Evolutionary conservation across 2,888 invertebrate species (phyloP).

Genomic region (Ophion ellenae): DNA sequence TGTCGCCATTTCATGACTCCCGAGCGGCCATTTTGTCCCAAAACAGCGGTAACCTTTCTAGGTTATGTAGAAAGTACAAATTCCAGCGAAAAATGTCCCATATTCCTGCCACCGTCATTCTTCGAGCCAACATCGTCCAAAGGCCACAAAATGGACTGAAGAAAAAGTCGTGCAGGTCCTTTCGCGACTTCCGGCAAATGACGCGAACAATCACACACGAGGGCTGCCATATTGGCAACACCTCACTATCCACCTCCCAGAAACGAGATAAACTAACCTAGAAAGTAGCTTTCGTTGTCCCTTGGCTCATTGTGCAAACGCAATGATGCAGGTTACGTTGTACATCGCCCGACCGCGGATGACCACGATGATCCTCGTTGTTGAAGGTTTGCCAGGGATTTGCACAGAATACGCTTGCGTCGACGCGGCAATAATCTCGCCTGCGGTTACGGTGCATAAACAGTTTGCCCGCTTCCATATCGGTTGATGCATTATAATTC

Average conservation of each 20-base stretch:
- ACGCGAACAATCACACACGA: too few species aligned
- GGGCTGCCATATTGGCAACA: too few species aligned
- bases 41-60: not conserved
- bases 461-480: conserved; percentile 16
- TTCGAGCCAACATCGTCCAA: not conserved
- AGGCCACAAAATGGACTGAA: not conserved
- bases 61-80: not conserved
- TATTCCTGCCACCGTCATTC: not conserved
- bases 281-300: not conserved
- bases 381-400: conserved; percentile 45
- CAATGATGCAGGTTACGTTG: conserved; percentile 10
- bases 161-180: too few species aligned
- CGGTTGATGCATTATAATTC: conserved; percentile 21
- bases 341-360: conserved; percentile 15
- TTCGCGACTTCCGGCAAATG: too few species aligned
- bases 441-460: conserved; percentile 41
- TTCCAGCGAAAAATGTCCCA: not conserved
- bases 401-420: conserved; percentile 40
- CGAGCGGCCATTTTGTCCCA: not conserved
- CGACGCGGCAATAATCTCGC: conserved; percentile 47
- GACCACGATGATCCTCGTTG: conserved; percentile 28
- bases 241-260: not conserved
- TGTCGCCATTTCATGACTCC: too few species aligned
- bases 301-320: not conserved
- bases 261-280: not conserved